Percentiles rank a stretch among this genome's conserved stretches.
Evolutionary conservation across 2,888 invertebrate genomes (phyloP).

Genomic region (Eulithis prunata): DNA sequence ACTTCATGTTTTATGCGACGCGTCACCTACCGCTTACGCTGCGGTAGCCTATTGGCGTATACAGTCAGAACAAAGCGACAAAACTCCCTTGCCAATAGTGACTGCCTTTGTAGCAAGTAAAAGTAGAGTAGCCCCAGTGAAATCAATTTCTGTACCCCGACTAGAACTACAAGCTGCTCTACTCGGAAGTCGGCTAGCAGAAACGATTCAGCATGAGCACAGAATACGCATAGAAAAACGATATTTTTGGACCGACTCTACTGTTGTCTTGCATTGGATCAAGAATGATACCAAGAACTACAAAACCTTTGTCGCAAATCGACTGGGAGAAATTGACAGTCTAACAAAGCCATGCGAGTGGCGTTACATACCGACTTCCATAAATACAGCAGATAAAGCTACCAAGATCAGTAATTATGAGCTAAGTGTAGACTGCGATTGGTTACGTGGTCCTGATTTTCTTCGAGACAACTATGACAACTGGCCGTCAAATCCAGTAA

Average conservation of each 20-base stretch:
- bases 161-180: neutral
- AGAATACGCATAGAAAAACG: neutral
- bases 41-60: neutral
- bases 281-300: neutral
- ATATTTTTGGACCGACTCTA: neutral
- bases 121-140: neutral
- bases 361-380: neutral
- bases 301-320: neutral
- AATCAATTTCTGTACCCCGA: neutral
- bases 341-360: neutral
- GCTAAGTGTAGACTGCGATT: neutral
- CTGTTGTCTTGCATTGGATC: neutral
- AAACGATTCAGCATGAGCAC: neutral
- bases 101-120: neutral
- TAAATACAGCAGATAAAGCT: neutral
- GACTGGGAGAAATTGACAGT: neutral
- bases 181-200: neutral
- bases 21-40: neutral
- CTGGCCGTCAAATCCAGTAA: neutral
- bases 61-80: neutral
- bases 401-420: neutral
- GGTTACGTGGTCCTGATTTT: neutral
- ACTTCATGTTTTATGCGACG: neutral
- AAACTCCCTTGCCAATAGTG: too few species aligned
- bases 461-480: neutral